Conservation (phyloP, 2,797 vertebrate species). For the Dryobates pubescens region DNA sequence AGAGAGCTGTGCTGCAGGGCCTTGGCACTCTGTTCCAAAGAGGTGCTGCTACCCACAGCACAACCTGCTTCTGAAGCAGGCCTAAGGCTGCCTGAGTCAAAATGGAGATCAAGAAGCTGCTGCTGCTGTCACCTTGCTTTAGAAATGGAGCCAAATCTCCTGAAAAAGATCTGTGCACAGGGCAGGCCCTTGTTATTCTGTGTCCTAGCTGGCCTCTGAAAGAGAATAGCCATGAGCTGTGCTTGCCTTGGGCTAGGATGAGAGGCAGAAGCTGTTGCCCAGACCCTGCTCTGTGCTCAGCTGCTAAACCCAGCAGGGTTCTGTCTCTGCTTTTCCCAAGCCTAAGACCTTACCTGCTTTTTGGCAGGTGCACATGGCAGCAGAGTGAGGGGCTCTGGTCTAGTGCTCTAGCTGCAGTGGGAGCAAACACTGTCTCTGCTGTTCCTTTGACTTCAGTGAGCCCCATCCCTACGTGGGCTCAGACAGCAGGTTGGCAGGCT, state of each 20-base stretch:
- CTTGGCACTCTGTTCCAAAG: neutral
- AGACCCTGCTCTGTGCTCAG: neutral
- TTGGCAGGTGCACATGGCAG: neutral
- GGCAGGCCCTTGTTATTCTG: accelerated
- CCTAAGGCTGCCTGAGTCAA: neutral
- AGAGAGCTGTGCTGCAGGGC: neutral
- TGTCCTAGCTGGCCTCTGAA: neutral
- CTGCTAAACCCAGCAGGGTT: neutral
- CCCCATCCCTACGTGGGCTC: neutral
- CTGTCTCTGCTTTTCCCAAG: neutral
- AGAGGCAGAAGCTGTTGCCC: neutral
- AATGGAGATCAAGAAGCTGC: neutral
- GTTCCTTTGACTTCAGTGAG: neutral
- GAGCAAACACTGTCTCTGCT: neutral
- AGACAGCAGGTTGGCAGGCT: neutral
- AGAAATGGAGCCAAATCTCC: neutral
- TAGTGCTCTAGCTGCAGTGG: neutral
- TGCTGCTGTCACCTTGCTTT: neutral
- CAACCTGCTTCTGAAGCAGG: neutral
- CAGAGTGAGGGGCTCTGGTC: neutral
- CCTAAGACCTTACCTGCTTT: neutral
- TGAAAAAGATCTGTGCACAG: neutral
- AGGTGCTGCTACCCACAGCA: neutral
- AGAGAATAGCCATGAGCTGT: neutral
- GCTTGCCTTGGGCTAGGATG: neutral